A percentile compares a stretch with the other conserved stretches of the same genome.
phyloP scores from a whole-genome alignment of 2,797 vertebrate species.

The Miichthys miiuy region DNA sequence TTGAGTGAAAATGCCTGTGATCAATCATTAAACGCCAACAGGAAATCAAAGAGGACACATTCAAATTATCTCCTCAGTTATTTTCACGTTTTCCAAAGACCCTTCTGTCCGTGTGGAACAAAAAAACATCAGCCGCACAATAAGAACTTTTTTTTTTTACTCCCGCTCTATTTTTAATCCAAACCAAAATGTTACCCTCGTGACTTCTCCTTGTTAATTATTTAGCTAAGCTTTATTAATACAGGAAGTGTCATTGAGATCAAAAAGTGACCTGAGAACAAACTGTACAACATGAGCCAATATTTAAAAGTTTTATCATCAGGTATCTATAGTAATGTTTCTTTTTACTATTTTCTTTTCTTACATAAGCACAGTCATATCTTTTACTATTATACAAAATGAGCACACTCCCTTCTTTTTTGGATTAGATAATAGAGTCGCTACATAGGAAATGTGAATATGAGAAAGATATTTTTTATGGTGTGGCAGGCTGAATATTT shows the following conservation, averaged over 20 bases:
- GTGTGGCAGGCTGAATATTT: background rate
- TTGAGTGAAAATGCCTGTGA: conserved; percentile 18
- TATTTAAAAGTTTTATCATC: background rate
- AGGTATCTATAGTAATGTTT: background rate
- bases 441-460: background rate
- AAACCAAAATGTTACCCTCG: background rate
- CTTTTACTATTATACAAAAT: background rate
- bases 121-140: background rate
- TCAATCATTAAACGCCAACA: conserved; percentile 35
- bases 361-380: background rate
- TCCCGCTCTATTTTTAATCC: background rate
- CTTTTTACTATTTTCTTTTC: background rate
- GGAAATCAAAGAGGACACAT: conserved; percentile 35
- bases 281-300: background rate
- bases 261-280: conserved; percentile 2
- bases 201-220: background rate
- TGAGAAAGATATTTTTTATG: background rate
- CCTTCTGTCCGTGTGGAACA: background rate
- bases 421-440: background rate
- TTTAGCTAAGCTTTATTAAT: background rate
- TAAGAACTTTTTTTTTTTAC: background rate
- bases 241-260: background rate
- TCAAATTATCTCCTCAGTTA: background rate
- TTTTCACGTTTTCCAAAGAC: background rate
- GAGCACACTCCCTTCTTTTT: background rate